Percentiles rank a stretch among this genome's conserved stretches.
phyloP scores from a whole-genome alignment of 2,888 invertebrate species.

The Watsonalla cultraria region DNA sequence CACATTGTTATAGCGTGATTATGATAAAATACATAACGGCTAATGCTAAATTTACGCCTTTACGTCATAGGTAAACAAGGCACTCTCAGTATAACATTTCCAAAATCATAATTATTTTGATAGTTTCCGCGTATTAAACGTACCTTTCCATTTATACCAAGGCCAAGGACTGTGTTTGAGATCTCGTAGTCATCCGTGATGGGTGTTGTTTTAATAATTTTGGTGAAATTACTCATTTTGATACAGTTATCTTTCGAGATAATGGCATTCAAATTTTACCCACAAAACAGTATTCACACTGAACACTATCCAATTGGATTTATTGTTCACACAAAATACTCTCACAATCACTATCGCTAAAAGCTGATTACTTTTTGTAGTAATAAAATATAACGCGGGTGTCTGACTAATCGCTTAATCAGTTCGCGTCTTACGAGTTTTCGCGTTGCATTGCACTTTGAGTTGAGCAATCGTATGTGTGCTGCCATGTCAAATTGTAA shows the following conservation, averaged over 20 bases:
- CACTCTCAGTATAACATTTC: slow-evolving; percentile 12
- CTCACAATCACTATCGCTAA: not conserved
- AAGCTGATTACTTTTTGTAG: too few species aligned
- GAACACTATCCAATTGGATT: slow-evolving; percentile 3
- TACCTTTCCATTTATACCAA: slow-evolving; percentile 98
- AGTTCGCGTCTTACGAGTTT: too few species aligned
- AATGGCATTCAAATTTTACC: slow-evolving; percentile 24
- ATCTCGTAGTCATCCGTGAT: slow-evolving; percentile 95
- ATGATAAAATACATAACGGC: slow-evolving; percentile 2
- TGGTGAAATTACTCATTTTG: slow-evolving; percentile 62
- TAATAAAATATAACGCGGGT: not conserved
- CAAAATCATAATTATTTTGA: slow-evolving; percentile 10
- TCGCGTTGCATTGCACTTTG: too few species aligned
- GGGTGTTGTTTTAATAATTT: slow-evolving; percentile 85
- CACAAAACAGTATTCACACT: slow-evolving; percentile 22
- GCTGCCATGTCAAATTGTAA: too few species aligned
- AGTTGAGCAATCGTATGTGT: too few species aligned
- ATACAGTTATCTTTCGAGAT: slow-evolving; percentile 28
- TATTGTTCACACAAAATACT: not conserved
- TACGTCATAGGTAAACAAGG: slow-evolving; percentile 53
- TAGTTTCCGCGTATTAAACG: slow-evolving; percentile 10
- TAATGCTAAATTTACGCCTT: slow-evolving; percentile 35
- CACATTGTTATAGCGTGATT: slow-evolving; percentile 1
- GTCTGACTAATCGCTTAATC: not conserved
- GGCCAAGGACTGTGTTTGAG: slow-evolving; percentile 94